Conservation (phyloP, 2,888 invertebrate genomes). For the Drosophila algonquin region DNA sequence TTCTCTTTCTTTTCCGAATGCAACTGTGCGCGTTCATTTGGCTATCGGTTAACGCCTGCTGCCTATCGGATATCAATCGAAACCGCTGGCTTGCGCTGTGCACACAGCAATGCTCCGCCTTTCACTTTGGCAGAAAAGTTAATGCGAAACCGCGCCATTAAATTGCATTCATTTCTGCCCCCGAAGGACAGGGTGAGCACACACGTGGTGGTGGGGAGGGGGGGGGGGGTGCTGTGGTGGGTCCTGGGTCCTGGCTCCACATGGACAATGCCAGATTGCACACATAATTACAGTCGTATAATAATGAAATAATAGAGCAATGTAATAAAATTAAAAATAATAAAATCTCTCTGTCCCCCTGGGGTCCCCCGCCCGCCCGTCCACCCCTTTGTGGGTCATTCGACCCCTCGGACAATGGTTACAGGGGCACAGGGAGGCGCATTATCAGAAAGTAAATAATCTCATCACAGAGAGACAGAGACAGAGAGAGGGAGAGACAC, state of each 20-base stretch:
- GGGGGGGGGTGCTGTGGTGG: too few relatives aligned
- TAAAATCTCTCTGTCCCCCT: conserved; percentile 29
- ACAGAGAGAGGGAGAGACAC: background rate
- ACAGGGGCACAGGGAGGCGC: background rate
- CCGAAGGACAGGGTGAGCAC: background rate
- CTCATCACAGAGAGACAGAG: background rate
- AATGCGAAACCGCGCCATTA: conserved; percentile 66
- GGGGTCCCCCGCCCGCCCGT: background rate
- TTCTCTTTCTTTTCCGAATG: background rate
- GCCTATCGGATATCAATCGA: background rate
- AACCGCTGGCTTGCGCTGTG: background rate
- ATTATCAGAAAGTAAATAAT: conserved; percentile 34
- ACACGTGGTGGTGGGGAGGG: too few relatives aligned
- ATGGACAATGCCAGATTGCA: conserved; percentile 34
- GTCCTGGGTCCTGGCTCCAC: background rate
- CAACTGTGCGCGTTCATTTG: background rate
- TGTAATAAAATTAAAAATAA: conserved; percentile 42
- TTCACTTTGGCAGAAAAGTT: conserved; percentile 37
- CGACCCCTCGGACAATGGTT: conserved; percentile 26
- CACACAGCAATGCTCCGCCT: background rate
- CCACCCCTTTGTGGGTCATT: conserved; percentile 8
- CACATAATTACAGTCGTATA: conserved; percentile 48
- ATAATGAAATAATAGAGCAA: conserved; percentile 55
- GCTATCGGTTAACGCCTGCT: background rate
- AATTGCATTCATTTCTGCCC: conserved; percentile 45